These are phyloP conservation scores for Drosophila robusta DNA, from an alignment of 2,888 invertebrate species.

Conservation along the genomic window DNA sequence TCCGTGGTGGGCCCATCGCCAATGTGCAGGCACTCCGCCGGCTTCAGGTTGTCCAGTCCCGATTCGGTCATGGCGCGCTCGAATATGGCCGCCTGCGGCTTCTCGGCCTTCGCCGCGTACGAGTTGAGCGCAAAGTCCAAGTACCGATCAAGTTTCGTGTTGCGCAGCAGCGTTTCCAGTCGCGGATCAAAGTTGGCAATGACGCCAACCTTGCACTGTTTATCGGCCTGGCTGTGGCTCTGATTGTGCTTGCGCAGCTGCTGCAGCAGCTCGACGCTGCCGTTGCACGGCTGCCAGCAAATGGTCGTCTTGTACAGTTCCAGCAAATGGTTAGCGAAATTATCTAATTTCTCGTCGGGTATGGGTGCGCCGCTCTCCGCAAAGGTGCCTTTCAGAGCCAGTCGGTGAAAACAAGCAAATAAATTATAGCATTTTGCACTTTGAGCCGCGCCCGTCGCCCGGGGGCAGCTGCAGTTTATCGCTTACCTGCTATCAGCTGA, in stretches of 20 bases:
- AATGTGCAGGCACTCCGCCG: conserved; percentile 91
- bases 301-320: conserved; percentile 89
- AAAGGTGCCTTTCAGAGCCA: conserved; percentile 76
- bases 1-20: conserved; percentile 92
- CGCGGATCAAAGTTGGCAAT: conserved; percentile 96
- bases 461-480: conserved; percentile 28
- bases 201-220: conserved; percentile 87
- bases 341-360: conserved; percentile 84
- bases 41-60: conserved; percentile 84
- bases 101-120: conserved; percentile 90
- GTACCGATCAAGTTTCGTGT: conserved; percentile 88
- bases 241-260: conserved; percentile 84
- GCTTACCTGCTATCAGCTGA: conserved; percentile 83
- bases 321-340: conserved; percentile 88
- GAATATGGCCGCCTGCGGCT: conserved; percentile 92
- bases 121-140: conserved; percentile 94
- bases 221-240: conserved; percentile 38
- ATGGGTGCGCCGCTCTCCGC: conserved; percentile 82
- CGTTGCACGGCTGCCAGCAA: conserved; percentile 91
- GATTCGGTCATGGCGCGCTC: conserved; percentile 87
- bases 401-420: neutral
- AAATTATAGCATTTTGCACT: conserved; percentile 30
- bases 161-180: conserved; percentile 88
- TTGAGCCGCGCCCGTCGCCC: conserved; percentile 16
- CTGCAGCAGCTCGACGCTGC: conserved; percentile 88